phyloP scores from a whole-genome alignment of 2,797 vertebrate genomes.

The Martes flavigula region DNA sequence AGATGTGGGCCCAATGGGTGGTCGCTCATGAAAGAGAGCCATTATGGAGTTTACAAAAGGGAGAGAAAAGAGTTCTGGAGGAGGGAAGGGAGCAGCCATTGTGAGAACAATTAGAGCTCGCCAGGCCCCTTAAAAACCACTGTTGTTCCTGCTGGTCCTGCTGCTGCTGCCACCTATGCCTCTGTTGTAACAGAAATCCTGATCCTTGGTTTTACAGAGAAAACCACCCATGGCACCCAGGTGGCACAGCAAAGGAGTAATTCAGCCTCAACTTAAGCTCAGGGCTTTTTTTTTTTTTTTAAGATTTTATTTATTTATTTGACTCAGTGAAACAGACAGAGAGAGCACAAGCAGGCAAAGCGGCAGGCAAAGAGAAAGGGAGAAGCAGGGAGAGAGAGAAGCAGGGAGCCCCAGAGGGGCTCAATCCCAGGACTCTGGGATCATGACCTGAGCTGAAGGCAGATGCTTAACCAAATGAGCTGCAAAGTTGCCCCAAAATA shows the following conservation, averaged over 20 bases:
- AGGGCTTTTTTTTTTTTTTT: background rate
- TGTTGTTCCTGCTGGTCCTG: background rate
- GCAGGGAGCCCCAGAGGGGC: background rate
- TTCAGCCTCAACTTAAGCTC: background rate
- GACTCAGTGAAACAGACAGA: background rate
- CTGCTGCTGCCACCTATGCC: background rate
- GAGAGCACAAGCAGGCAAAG: background rate
- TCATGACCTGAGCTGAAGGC: background rate
- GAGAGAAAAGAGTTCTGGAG: background rate
- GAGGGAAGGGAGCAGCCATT: background rate
- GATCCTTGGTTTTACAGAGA: background rate
- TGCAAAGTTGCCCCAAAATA: background rate
- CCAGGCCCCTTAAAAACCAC: background rate
- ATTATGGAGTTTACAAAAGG: background rate
- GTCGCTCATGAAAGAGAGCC: background rate
- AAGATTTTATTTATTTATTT: background rate
- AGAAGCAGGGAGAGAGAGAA: too few relatives aligned
- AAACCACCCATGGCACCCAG: background rate
- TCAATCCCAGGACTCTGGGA: background rate
- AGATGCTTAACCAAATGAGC: background rate
- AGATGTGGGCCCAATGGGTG: background rate
- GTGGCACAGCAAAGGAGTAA: background rate
- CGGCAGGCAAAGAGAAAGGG: background rate
- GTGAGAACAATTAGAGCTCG: background rate
- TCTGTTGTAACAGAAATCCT: background rate